Base-by-base conservation (phyloP, 2,113 vertebrate species). In the Suncus etruscus region DNA sequence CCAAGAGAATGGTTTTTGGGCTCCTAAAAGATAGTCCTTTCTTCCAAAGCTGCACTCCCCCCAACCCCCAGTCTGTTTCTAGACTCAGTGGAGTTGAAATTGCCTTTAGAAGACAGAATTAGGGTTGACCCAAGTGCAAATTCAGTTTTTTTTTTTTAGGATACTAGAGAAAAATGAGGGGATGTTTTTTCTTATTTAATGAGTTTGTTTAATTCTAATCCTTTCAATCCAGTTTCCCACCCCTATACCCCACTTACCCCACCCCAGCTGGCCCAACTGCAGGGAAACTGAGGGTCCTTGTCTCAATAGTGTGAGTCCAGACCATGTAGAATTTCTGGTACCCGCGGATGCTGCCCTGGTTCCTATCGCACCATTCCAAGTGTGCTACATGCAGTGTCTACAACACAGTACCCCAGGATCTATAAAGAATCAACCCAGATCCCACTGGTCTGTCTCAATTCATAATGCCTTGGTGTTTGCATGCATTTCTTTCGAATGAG, bases 1-100 rank as follows among this genome's bases (percentile, higher is more conserved):
- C 73, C 87, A 16, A 68, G 82, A 89, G 87, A 63, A 73, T 93
- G 77, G 83, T 87, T 92, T 94, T 86, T 72, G 83, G 84, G 58
- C 51, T 91, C 75, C 76, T 70, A 93, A 93, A 86, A 86, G 76
- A 16, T 80, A 39, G 16, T 73, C 27, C 11, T 87, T 73, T 22
- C 11, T 87, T 70, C 39, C 18, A 80, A 47, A 93, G 39, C 68
- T 91, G 39, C 39, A 39, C 39, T 39, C 39, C 39, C 39, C 39
- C 39, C 39, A 3, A 88, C 29, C 31, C 39, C 31, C 27, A 27
- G 8, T 74, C n/a, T 76, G n/a, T 88, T 91, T 82, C 54, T 72
- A 18, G 68, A 32, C 61, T 48, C 25, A 82, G 39, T 27, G 12
- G 6, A 63, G 32, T 31, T 91, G 83, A 88, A 91, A 69, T 58